These are phyloP conservation scores for Galemys pyrenaicus DNA, from an alignment of 2,113 vertebrate species.

Conservation along the genomic window DNA sequence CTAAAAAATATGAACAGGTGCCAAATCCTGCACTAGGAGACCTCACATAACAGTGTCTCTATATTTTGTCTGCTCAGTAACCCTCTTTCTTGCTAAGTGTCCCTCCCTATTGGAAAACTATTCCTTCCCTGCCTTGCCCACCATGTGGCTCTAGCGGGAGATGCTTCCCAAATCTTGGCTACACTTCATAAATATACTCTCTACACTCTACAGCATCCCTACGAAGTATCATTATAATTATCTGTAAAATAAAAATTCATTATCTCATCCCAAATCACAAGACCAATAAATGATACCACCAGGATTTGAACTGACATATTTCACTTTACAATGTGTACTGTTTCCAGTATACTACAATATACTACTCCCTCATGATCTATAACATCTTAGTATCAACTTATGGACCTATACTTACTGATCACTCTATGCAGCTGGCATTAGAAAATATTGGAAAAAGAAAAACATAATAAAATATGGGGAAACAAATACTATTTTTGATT, in stretches of 20 bases:
- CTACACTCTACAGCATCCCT: background rate
- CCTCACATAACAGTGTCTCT: background rate
- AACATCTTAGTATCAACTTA: background rate
- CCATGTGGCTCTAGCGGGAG: accelerated
- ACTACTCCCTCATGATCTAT: background rate
- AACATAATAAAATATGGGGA: background rate
- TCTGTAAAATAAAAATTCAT: background rate
- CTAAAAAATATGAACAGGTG: background rate
- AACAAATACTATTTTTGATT: background rate
- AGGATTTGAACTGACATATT: background rate
- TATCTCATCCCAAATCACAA: background rate
- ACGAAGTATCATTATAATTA: background rate
- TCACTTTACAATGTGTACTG: background rate
- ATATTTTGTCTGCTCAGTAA: background rate
- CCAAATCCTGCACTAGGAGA: background rate
- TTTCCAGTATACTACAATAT: background rate
- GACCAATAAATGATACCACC: background rate
- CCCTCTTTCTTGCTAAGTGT: background rate
- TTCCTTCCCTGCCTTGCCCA: background rate
- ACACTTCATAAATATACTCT: background rate
- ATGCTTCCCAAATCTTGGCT: background rate
- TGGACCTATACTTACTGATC: background rate
- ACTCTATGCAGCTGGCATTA: background rate
- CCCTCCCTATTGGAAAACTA: background rate
- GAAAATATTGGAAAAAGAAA: constrained; percentile 12